Base-by-base conservation (phyloP, 30 jellyfish, hydroid and myxozoan genomes). In the Thelohanellus kitauei region DNA sequence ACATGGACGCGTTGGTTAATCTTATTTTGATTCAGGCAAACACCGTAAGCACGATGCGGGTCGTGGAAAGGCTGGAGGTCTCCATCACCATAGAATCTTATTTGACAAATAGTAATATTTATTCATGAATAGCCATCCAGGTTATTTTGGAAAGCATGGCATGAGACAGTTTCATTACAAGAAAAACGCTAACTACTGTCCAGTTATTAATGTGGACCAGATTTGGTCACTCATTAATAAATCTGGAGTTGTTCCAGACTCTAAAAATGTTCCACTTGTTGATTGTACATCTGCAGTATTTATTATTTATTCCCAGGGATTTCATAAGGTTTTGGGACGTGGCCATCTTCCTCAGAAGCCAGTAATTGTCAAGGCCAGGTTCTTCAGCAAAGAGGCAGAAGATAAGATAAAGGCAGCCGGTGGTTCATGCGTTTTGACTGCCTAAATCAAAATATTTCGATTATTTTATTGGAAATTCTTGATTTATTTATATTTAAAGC, bases 1-100 rank as follows among this genome's bases (percentile, higher is more conserved):
- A 3, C 91, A 71, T 54, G 91, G 91, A 11, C 80, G 91, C 30
- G 61, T 71, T 22, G 91, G 91, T 71, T 39, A 44, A 75, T 37
- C 1, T n/a, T 32, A 3, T 14, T 29, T 0, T 24, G 6, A 22
- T 45, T 3, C 42, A 71, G 91, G 91, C 27, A 71, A 71, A 46
- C 91, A 71, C 57, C 45, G 91, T 45, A 71, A 71, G 78, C 91
- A 71, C 51, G 86, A 86, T 45, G 91, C 86, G 33, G 91, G 91
- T 38, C 57, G 91, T 21, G 91, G 91, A 19, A 71, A 71, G 34
- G 91, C 91, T 32, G 91, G 91, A 38, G 91, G 91, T 2, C 87
- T 43, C 31, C 86, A 47, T 22, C 91, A 71, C 56, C 86, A 52
- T 59, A 35, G 91, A 30, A 71, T 47, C 11, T 49, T 60, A 17